Percentiles rank a stretch among this genome's conserved stretches.
These are phyloP conservation scores for Latrodectus elegans DNA, from an alignment of 2,888 invertebrate genomes.

Conservation along the genomic window DNA sequence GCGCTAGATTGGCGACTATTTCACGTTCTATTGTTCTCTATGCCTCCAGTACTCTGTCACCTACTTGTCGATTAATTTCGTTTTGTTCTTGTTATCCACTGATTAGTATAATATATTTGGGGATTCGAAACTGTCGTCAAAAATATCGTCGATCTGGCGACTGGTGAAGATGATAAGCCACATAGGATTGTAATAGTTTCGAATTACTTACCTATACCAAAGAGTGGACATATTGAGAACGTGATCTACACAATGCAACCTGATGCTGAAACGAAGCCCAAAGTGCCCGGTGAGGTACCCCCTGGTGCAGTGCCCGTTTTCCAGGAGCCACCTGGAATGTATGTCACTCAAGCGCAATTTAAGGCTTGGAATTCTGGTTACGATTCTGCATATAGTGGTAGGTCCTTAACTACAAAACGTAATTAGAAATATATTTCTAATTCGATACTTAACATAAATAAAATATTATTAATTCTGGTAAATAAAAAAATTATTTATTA, in stretches of 20 bases:
- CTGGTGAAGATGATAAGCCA: background rate
- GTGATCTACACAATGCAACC: constrained; percentile 10
- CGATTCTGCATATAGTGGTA: constrained; percentile 31
- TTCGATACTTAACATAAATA: background rate
- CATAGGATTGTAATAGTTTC: background rate
- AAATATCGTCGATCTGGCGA: background rate
- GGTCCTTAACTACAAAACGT: background rate
- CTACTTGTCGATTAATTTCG: too few relatives aligned
- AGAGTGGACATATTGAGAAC: background rate
- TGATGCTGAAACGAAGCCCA: constrained; percentile 6
- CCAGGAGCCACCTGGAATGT: constrained; percentile 36
- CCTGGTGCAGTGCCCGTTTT: constrained; percentile 22
- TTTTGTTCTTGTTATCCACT: background rate
- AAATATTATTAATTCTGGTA: too few relatives aligned
- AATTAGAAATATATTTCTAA: background rate
- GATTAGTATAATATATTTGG: background rate
- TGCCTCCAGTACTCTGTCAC: background rate
- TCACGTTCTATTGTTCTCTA: background rate
- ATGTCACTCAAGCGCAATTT: constrained; percentile 24
- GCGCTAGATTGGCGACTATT: background rate
- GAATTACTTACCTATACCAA: background rate
- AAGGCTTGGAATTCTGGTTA: constrained; percentile 41
- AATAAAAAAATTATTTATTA: too few relatives aligned
- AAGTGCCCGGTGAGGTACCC: constrained; percentile 21
- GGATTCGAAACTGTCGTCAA: background rate